Conservation (phyloP, 1,140 invertebrate genomes). For the Heterodera carotae region DNA sequence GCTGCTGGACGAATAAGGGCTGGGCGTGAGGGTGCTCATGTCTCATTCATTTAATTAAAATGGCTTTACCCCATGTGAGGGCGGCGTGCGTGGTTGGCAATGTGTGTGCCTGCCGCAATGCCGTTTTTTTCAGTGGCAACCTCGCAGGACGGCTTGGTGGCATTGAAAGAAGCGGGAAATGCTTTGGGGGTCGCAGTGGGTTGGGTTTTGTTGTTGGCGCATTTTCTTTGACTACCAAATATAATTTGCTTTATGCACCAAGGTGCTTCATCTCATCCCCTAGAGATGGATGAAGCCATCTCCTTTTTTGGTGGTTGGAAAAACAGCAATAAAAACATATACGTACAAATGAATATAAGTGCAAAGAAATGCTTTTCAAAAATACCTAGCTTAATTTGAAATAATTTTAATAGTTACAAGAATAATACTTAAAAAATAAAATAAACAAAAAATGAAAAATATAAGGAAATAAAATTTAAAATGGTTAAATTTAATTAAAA, state of each 20-base stretch:
- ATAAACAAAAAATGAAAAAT: no score
- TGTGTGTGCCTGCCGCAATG: neutral
- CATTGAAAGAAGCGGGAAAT: neutral
- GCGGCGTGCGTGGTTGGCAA: no score
- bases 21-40: neutral
- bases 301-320: neutral
- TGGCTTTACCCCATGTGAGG: no score
- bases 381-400: neutral
- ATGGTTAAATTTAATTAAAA: no score
- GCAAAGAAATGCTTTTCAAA: neutral
- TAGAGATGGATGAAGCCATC: neutral
- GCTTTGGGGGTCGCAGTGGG: neutral
- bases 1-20: no score
- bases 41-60: slow-evolving; percentile 4
- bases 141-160: neutral
- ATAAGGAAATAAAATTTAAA: no score
- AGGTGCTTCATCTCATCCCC: neutral
- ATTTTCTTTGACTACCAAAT: neutral
- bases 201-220: neutral
- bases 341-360: neutral
- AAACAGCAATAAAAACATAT: neutral
- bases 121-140: neutral
- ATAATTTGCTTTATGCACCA: slow-evolving; percentile 17
- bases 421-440: no score
- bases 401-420: no score